These are phyloP conservation scores for Pachyramphus minor DNA, from an alignment of 2,113 vertebrate genomes.

Conservation along the genomic window DNA sequence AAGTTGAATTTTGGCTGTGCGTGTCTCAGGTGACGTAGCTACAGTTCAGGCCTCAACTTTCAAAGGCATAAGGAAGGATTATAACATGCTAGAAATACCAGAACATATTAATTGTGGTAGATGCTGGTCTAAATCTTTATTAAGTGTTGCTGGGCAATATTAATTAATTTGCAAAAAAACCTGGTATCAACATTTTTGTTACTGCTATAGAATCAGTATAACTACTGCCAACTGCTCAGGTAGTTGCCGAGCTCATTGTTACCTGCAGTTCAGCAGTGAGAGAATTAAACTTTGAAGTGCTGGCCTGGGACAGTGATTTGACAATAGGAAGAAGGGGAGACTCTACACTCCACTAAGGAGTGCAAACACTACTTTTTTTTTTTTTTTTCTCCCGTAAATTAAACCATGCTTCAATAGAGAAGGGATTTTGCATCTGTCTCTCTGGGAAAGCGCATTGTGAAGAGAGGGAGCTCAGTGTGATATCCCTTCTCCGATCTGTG, in stretches of 20 bases:
- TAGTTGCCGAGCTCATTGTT: background rate
- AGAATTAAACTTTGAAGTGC: background rate
- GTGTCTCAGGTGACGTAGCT: background rate
- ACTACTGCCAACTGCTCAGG: fast-evolving
- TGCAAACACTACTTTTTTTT: background rate
- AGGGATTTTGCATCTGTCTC: fast-evolving
- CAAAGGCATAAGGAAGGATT: background rate
- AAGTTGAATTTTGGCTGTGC: background rate
- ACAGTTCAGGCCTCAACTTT: background rate
- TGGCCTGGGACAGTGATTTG: background rate
- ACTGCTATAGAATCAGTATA: background rate
- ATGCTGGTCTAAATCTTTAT: background rate
- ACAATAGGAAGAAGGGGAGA: background rate
- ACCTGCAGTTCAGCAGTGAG: background rate
- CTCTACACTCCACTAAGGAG: fast-evolving
- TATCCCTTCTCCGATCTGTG: background rate
- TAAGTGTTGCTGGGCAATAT: background rate
- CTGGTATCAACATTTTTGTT: background rate
- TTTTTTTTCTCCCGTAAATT: background rate
- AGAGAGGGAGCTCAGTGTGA: background rate
- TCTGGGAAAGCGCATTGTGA: background rate
- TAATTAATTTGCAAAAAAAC: background rate
- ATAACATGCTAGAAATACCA: background rate
- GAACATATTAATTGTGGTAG: background rate
- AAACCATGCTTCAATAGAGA: background rate